phyloP scores from a whole-genome alignment of 1,140 invertebrate genomes.

The Psilanteris sp. region DNA sequence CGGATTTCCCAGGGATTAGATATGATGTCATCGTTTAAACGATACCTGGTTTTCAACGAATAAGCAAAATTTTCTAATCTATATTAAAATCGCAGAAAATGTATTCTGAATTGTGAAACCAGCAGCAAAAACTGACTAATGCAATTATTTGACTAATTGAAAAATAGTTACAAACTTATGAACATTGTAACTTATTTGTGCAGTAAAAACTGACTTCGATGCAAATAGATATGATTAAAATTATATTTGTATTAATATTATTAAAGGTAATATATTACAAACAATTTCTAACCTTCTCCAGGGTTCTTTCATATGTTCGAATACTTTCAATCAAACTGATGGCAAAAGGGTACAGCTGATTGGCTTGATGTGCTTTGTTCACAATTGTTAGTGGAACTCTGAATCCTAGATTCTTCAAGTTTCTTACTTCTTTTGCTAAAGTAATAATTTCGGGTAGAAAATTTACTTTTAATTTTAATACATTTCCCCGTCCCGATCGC shows the following conservation, averaged over 20 bases:
- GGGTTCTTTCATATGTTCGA: constrained; percentile 95
- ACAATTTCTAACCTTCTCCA: constrained; percentile 95
- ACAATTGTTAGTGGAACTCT: constrained; percentile 98
- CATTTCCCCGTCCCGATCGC: constrained; percentile 90
- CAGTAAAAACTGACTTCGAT: too few species aligned
- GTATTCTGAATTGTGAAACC: constrained; percentile 1
- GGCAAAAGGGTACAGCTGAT: constrained; percentile 99
- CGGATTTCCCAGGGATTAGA: constrained; percentile 74
- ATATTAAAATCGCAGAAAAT: constrained; percentile 44
- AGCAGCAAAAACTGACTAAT: constrained; percentile 23
- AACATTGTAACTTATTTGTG: too few species aligned
- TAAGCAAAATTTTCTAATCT: constrained; percentile 61
- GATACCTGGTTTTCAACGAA: constrained; percentile 56
- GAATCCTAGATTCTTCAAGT: constrained; percentile 97
- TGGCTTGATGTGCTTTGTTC: constrained; percentile 98
- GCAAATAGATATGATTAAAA: too few species aligned
- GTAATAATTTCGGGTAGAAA: constrained; percentile 99
- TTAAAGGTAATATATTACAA: too few species aligned
- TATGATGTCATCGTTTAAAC: constrained; percentile 60
- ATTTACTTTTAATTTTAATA: constrained; percentile 97
- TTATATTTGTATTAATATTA: too few species aligned
- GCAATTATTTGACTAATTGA: constrained; percentile 8
- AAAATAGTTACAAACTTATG: too few species aligned
- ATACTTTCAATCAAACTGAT: constrained; percentile 99
- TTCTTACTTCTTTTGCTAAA: constrained; percentile 98